Base-by-base conservation (phyloP, 2,113 vertebrate species). In the Bufo gargarizans region DNA sequence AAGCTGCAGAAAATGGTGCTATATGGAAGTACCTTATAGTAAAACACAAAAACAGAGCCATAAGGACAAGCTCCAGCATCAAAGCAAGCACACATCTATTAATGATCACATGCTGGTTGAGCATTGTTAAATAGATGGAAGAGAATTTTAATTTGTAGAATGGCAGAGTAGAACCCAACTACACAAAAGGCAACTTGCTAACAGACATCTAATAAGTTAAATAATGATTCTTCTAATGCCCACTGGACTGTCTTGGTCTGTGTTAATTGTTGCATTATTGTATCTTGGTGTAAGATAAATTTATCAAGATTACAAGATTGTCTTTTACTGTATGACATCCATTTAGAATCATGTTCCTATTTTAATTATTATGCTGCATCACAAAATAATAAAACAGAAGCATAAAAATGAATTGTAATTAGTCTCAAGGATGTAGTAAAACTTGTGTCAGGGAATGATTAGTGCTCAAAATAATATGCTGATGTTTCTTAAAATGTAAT, bases 401-500 rank as follows among this genome's bases (percentile, higher is more conserved):
- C 59, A 82, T 65, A 82, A 65, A 82, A 65, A 45, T 63, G 10
- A 65, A 63, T 47, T 55, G 22, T 58, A 74, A 58, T 72, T 59
- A 56, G n/a, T 85, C 50, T 59, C 50, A 76, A 76, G 22, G 69
- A 55, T 76, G 14, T 45, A 7, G 16, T 76, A 76, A 85, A 85
- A 72, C 67, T 33, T 74, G 33, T 76, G 22, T 58, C 83, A 58
- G n/a, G 8, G 50, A 59, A 76, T 76, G 55, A 71, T 59, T 74
- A 59, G n/a, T 59, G 50, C 65, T 85, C 69, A 33, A 76, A 74
- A 76, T 85, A 85, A 76, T 74, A 85, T 59, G 69, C 67, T 76
- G 69, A 76, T 58, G 17, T 76, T 56, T 22, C 20, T 74, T 45
- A 76, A 76, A 74, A 76, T 47, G 53, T 74, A 59, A 72, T 76